Base-by-base conservation (phyloP, 2,888 invertebrate genomes). In the Atherix ibis region DNA sequence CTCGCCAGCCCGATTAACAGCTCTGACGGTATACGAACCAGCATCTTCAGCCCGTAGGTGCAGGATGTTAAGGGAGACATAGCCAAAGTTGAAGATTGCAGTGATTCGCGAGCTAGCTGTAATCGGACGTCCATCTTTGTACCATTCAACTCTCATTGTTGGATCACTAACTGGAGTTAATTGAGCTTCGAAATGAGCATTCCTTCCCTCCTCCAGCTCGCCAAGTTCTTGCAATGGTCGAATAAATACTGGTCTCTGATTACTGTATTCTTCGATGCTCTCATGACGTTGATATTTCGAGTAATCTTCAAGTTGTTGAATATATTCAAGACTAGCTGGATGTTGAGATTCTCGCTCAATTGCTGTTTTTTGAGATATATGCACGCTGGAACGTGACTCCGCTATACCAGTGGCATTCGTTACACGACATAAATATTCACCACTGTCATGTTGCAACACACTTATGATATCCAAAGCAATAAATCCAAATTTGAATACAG, bases 21-120 rank as follows among this genome's bases (percentile, higher is more conserved):
- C 91, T 53, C 87, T 76, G 58, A 84, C 84, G 50, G 85, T 87
- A 52, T 91, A 91, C 63, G 82, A 80, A 65, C 94, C 94, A 56
- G 85, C 80, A 76, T 98, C 97, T 77, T 97, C 95, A 71, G 82
- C 78, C 70, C 92, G 83, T 73, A 94, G 82, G 78, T 94, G 92
- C 79, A 91, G 73, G 65, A 97, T 92, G 68, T 94, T 94, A 56
- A 95, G 80, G 67, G 91, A 89, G 69, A 94, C 92, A 73, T 92
- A 92, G 62, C 94, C 94, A 75, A 95, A 94, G 76, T 94, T 95
- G 75, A 89, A 89, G 71, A 89, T 87, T 61, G 91, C 88, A 60
- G 87, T 87, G 67, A 91, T 92, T 67, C 94, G 78, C 60, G 92
- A 91, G 67, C 95, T 94, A 57, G 91, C 89, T 65, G 89, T 91